Evolutionary conservation across 2,113 vertebrate species (phyloP).

Genomic region (Anoura caudifer): DNA sequence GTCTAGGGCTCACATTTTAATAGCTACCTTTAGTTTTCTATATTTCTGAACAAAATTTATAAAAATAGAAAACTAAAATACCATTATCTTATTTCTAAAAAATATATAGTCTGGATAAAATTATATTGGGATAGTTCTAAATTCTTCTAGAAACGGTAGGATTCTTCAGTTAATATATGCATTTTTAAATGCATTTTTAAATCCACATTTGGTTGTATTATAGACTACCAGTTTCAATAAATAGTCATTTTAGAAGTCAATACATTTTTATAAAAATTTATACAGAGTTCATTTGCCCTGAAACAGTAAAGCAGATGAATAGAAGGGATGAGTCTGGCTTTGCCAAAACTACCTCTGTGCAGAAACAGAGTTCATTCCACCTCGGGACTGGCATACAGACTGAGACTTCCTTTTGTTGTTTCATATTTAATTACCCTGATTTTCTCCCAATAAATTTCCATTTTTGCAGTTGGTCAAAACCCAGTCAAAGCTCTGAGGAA

Average conservation of each 20-base stretch:
- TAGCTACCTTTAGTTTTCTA: background rate
- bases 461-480: conserved; percentile 73
- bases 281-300: background rate
- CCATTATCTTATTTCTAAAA: background rate
- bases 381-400: conserved; percentile 71
- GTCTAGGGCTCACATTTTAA: background rate
- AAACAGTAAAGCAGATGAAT: background rate
- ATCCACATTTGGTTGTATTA: background rate
- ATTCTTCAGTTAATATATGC: background rate
- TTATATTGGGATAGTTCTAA: background rate
- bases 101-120: background rate
- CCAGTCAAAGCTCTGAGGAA: conserved; percentile 47
- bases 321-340: background rate
- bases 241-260: background rate
- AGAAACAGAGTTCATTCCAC: conserved; percentile 42
- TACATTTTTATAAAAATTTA: background rate
- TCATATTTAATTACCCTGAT: conserved; percentile 63
- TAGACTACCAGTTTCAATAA: background rate
- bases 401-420: conserved; percentile 92
- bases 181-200: no score
- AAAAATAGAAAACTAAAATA: background rate
- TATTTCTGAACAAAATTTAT: background rate
- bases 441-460: conserved; percentile 73
- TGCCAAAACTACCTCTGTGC: background rate
- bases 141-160: background rate